Conservation (phyloP, 2,888 invertebrate genomes). For the Operophtera brumata region DNA sequence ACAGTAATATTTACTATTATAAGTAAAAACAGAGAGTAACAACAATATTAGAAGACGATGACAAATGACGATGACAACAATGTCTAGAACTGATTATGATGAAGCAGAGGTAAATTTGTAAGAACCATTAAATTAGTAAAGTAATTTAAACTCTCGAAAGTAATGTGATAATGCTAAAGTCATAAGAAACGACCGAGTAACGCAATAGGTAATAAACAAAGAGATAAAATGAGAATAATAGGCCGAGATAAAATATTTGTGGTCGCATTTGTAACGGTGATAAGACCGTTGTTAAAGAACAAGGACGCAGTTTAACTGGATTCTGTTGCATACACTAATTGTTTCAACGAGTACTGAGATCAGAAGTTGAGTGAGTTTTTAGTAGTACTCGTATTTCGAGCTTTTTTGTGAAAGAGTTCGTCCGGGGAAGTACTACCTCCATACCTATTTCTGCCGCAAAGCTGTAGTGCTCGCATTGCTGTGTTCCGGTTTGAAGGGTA, state of each 20-base stretch:
- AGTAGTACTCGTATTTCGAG: too few species aligned
- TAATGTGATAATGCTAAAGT: conserved; percentile 21
- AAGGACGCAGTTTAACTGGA: conserved; percentile 18
- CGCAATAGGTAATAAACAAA: conserved; percentile 31
- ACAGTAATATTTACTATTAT: too few species aligned
- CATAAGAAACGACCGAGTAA: conserved; percentile 27
- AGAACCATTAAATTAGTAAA: neutral
- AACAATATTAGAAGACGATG: too few species aligned
- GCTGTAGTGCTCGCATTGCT: too few species aligned
- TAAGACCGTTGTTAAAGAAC: conserved; percentile 26
- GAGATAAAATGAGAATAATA: conserved; percentile 33
- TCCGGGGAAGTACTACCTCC: too few species aligned
- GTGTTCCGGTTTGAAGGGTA: too few species aligned
- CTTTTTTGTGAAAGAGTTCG: too few species aligned
- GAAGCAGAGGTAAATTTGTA: neutral
- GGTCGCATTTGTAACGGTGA: conserved; percentile 32
- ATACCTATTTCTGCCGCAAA: too few species aligned
- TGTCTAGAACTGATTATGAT: neutral
- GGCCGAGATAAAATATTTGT: conserved; percentile 31
- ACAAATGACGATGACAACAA: too few species aligned
- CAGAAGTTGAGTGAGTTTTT: neutral
- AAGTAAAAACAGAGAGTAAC: too few species aligned
- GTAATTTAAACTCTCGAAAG: neutral
- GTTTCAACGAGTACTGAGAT: neutral
- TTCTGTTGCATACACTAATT: conserved; percentile 4